Conservation (phyloP, 2,888 invertebrate genomes). For the Stenotaenia linearis region DNA sequence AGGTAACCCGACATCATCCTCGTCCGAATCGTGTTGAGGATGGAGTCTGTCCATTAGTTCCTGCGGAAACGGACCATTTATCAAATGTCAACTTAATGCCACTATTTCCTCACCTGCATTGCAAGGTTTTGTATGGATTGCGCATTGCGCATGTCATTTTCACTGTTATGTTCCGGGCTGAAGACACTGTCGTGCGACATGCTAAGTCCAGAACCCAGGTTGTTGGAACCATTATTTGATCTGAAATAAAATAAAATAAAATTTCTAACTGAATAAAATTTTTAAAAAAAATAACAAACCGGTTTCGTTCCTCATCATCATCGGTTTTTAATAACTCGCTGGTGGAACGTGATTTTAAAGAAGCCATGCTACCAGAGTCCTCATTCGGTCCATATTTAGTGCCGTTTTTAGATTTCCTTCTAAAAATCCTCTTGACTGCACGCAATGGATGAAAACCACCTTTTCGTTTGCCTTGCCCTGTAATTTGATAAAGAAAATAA, state of each 20-base stretch:
- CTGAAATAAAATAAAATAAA: background rate
- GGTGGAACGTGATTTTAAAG: slow-evolving; percentile 56
- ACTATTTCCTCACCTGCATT: slow-evolving; percentile 24
- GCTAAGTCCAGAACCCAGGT: slow-evolving; percentile 56
- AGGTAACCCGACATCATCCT: slow-evolving; percentile 68
- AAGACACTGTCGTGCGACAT: slow-evolving; percentile 89
- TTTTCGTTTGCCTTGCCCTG: slow-evolving; percentile 47
- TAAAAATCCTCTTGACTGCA: slow-evolving; percentile 65
- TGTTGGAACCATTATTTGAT: background rate
- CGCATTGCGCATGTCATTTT: slow-evolving; percentile 30
- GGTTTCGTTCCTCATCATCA: slow-evolving; percentile 43
- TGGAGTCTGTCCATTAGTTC: slow-evolving; percentile 26
- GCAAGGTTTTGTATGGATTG: slow-evolving; percentile 30
- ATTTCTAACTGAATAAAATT: background rate
- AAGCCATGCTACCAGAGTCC: slow-evolving; percentile 42
- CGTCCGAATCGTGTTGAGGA: slow-evolving; percentile 42
- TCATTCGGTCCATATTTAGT: background rate
- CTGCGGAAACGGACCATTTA: slow-evolving; percentile 26
- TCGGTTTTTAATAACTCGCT: slow-evolving; percentile 56
- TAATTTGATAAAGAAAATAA: background rate
- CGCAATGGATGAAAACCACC: slow-evolving; percentile 61
- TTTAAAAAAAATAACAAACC: background rate
- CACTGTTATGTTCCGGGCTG: slow-evolving; percentile 58
- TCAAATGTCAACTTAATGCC: background rate
- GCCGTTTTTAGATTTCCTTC: slow-evolving; percentile 50